Evolutionary conservation across 2,113 vertebrate species (phyloP).

Genomic region (Origma solitaria): DNA sequence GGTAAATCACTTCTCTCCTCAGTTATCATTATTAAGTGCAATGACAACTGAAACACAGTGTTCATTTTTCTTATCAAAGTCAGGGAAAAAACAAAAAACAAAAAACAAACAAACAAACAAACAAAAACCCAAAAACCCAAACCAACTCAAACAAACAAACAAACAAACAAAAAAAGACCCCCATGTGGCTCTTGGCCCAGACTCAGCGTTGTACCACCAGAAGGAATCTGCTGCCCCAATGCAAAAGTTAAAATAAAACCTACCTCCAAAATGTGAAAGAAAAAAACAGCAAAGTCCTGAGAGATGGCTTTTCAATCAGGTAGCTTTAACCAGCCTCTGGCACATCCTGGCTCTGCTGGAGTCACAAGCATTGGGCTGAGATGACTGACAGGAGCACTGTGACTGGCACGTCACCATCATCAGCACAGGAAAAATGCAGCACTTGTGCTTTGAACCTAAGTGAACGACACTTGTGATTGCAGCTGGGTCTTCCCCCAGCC

Average conservation of each 20-base stretch:
- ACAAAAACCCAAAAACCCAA: too few relatives aligned
- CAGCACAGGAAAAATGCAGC: not conserved
- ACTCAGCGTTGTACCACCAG: not conserved
- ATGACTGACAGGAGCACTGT: not conserved
- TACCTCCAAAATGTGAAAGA: not conserved
- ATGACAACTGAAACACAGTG: not conserved
- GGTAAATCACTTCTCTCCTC: not conserved
- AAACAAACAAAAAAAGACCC: not conserved
- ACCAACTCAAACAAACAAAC: too few relatives aligned
- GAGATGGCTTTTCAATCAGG: not conserved
- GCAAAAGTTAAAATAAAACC: not conserved
- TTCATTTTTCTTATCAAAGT: not conserved
- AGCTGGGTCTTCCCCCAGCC: not conserved
- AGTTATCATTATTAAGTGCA: not conserved
- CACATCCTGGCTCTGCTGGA: not conserved
- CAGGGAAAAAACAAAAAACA: not conserved
- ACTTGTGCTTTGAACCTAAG: not conserved
- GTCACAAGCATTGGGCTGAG: not conserved
- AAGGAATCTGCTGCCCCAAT: not conserved
- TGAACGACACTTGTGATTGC: not conserved
- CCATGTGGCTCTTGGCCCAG: not conserved
- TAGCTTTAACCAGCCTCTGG: not conserved
- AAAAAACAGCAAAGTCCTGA: not conserved
- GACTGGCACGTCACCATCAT: not conserved
- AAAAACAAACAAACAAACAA: not conserved